These are phyloP conservation scores for Philonicus albiceps DNA, from an alignment of 2,888 invertebrate genomes.

Conservation along the genomic window DNA sequence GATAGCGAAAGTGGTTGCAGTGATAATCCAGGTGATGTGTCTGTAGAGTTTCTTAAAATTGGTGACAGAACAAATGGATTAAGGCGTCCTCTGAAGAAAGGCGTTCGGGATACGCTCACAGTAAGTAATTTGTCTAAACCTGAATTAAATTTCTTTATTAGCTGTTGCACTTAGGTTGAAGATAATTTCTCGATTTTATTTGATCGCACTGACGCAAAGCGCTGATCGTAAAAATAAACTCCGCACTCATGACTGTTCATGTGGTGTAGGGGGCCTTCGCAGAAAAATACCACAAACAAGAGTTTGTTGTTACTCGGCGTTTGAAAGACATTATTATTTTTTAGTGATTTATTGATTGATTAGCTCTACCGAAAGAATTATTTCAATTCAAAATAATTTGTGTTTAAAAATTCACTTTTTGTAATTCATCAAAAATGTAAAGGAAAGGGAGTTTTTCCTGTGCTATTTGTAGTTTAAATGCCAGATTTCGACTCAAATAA, in stretches of 20 bases:
- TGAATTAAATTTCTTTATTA: background rate
- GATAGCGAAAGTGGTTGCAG: constrained; percentile 26
- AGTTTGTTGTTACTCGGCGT: background rate
- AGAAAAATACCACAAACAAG: background rate
- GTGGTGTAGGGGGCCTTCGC: background rate
- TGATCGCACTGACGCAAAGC: constrained; percentile 18
- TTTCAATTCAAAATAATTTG: too few species aligned
- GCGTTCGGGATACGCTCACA: constrained; percentile 28
- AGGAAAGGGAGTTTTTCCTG: too few species aligned
- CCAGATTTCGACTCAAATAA: too few species aligned
- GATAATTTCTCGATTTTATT: background rate
- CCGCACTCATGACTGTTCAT: background rate
- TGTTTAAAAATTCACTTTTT: too few species aligned
- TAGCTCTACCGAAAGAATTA: too few species aligned
- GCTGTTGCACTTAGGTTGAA: background rate
- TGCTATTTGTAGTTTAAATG: too few species aligned
- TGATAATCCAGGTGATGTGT: constrained; percentile 49
- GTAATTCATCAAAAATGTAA: too few species aligned
- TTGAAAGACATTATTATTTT: background rate
- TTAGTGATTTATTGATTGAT: background rate
- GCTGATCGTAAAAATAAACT: constrained; percentile 16
- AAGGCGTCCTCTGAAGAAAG: background rate
- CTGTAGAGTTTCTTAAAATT: constrained; percentile 47
- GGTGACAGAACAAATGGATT: background rate
- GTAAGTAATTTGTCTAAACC: constrained; percentile 17